A percentile compares a stretch with the other conserved stretches of the same genome.
Evolutionary conservation across 2,113 vertebrate genomes (phyloP).

Genomic region (Anarrhichthys ocellatus): DNA sequence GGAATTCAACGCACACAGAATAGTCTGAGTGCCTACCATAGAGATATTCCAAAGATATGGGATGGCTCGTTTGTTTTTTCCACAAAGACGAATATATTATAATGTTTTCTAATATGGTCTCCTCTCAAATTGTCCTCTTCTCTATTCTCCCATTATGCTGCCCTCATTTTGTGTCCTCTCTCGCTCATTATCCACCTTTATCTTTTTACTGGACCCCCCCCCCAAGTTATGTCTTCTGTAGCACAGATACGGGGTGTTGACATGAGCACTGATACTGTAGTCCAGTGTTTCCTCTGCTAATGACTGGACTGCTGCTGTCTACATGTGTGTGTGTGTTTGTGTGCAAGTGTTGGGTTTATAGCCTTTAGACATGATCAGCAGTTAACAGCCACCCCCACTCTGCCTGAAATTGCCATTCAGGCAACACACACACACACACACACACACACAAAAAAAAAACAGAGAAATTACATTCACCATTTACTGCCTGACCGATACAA

Average conservation of each 20-base stretch:
- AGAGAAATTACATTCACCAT: slow-evolving; percentile 53
- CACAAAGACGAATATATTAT: not conserved
- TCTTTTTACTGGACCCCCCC: slow-evolving; percentile 6
- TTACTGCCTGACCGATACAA: slow-evolving; percentile 46
- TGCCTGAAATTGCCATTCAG: slow-evolving; percentile 29
- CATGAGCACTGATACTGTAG: slow-evolving; percentile 53
- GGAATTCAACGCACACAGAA: slow-evolving; percentile 18
- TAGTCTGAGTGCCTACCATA: not conserved
- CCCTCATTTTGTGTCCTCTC: not conserved
- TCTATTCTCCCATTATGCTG: not conserved
- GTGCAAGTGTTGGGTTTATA: slow-evolving; percentile 29
- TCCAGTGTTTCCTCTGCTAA: slow-evolving; percentile 52
- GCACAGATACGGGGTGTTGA: slow-evolving; percentile 35
- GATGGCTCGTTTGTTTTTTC: not conserved
- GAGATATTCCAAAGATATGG: not conserved
- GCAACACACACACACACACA: slow-evolving; percentile 15
- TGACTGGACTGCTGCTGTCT: slow-evolving; percentile 32
- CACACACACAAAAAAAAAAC: slow-evolving; percentile 13
- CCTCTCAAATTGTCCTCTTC: not conserved
- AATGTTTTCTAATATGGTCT: not conserved
- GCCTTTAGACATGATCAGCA: slow-evolving; percentile 48
- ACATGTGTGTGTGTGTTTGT: slow-evolving; percentile 16
- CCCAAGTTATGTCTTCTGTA: slow-evolving; percentile 31
- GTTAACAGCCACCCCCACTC: slow-evolving; percentile 13
- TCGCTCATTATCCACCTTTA: slow-evolving; percentile 23